Evolutionary conservation across 2,888 invertebrate species (phyloP).

Genomic region (Resseliella maxima): DNA sequence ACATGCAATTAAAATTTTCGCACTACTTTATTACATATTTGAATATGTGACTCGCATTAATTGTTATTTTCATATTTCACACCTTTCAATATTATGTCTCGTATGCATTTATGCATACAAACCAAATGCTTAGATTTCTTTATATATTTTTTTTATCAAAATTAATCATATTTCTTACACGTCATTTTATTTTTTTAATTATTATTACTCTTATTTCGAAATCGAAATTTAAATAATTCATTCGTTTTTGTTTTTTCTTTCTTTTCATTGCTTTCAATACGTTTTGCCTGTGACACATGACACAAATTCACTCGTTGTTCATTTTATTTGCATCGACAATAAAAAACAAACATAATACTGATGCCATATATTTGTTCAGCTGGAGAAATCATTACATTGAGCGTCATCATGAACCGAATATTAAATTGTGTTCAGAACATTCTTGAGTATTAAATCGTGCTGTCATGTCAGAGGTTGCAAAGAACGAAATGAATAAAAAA

Average conservation of each 20-base stretch:
- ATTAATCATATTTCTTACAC: neutral
- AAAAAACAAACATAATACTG: neutral
- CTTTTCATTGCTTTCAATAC: neutral
- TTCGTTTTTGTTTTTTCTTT: too few relatives aligned
- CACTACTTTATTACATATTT: neutral
- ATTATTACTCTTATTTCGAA: neutral
- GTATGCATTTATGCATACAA: neutral
- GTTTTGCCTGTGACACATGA: neutral
- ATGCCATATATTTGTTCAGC: constrained; percentile 20
- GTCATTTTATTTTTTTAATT: neutral
- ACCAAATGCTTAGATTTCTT: neutral
- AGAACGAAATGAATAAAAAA: too few relatives aligned
- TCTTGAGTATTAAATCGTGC: neutral
- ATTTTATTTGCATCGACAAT: neutral
- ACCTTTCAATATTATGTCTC: neutral
- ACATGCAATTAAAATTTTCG: neutral
- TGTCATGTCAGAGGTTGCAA: neutral
- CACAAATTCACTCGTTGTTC: neutral
- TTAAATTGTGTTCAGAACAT: neutral
- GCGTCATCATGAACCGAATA: neutral
- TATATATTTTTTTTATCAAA: neutral
- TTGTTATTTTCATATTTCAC: neutral
- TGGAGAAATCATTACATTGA: neutral
- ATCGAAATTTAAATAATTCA: neutral
- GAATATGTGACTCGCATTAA: neutral